Conservation (phyloP, 2,888 invertebrate species). For the Amphipyra tragopoginis region DNA sequence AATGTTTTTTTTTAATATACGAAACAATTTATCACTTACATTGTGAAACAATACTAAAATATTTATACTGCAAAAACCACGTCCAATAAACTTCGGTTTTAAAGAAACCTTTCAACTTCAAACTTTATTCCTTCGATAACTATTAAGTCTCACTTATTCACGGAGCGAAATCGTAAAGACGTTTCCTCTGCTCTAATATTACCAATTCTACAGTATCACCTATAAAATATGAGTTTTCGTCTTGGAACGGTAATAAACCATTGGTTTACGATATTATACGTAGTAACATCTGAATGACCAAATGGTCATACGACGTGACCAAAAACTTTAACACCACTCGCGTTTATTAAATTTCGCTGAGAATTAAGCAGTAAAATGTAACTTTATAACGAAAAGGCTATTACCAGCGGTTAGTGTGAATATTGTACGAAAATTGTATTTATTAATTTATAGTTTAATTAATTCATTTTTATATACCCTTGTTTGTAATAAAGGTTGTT, state of each 20-base stretch:
- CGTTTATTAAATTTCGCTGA: constrained; percentile 55
- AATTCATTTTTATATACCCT: neutral
- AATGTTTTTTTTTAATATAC: too few relatives aligned
- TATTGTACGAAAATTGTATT: constrained; percentile 11
- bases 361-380: constrained; percentile 49
- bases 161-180: constrained; percentile 69
- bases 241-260: constrained; percentile 77
- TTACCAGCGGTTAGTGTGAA: constrained; percentile 10
- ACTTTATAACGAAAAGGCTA: constrained; percentile 20
- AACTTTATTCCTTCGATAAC: constrained; percentile 53
- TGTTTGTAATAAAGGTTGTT: neutral
- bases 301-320: constrained; percentile 67
- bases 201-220: constrained; percentile 74
- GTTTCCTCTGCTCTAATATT: constrained; percentile 65
- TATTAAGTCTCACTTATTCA: constrained; percentile 66
- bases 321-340: constrained; percentile 59
- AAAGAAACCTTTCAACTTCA: constrained; percentile 23
- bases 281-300: constrained; percentile 72
- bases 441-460: constrained; percentile 19
- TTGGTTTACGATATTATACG: constrained; percentile 67
- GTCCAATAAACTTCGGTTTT: constrained; percentile 8
- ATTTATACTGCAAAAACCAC: constrained; percentile 8
- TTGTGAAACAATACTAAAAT: constrained; percentile 6
- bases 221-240: constrained; percentile 80
- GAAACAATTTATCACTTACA: too few relatives aligned